Evolutionary conservation across 2,113 vertebrate genomes (phyloP).

Genomic region (Melanostigma gelatinosum): DNA sequence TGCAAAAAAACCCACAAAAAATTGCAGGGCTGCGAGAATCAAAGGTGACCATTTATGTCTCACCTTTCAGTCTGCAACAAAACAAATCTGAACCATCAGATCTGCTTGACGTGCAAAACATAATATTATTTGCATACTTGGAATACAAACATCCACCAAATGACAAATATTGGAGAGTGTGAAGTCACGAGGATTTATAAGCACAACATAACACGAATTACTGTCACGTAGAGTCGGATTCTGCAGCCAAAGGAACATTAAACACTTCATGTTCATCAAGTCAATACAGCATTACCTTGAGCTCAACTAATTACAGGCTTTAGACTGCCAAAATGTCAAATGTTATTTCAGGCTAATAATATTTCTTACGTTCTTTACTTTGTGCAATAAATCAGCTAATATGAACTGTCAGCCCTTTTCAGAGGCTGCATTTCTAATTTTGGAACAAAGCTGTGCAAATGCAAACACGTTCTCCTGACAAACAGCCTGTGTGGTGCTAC

Average conservation of each 20-base stretch:
- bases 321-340: constrained; percentile 30
- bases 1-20: background rate
- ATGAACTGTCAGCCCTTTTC: constrained; percentile 26
- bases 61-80: background rate
- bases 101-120: background rate
- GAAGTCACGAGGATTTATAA: constrained; percentile 1
- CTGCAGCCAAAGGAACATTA: constrained; percentile 30
- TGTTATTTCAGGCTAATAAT: constrained; percentile 34
- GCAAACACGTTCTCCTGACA: constrained; percentile 45
- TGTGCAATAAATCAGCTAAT: constrained; percentile 55
- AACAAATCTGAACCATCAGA: constrained; percentile 1
- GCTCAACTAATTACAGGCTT: constrained; percentile 21
- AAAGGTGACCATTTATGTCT: background rate
- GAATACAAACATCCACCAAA: background rate
- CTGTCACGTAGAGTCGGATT: constrained; percentile 5
- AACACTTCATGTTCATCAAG: constrained; percentile 13
- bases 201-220: constrained; percentile 35
- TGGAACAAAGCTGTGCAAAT: constrained; percentile 58
- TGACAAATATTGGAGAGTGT: constrained; percentile 5
- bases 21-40: background rate
- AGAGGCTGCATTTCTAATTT: constrained; percentile 37
- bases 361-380: constrained; percentile 32
- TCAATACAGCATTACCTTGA: constrained; percentile 32
- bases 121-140: background rate
- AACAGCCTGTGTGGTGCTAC: constrained; percentile 44